These are phyloP conservation scores for Gastrophysa polygoni DNA, from an alignment of 2,888 invertebrate genomes.

Conservation along the genomic window DNA sequence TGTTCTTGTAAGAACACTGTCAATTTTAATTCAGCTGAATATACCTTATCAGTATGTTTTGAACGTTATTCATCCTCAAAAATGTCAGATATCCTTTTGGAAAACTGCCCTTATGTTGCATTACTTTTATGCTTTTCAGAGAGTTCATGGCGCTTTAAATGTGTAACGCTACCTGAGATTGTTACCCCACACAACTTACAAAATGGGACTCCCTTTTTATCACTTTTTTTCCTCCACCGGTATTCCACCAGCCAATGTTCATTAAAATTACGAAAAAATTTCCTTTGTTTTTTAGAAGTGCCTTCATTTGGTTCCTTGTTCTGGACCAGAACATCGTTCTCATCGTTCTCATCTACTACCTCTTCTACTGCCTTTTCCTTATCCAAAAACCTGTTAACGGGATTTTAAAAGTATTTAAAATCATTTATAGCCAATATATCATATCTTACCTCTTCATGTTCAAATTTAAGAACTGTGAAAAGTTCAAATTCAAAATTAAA, in stretches of 20 bases:
- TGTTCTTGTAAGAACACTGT: not conserved
- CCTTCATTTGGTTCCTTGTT: constrained; percentile 1
- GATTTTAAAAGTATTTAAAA: no score
- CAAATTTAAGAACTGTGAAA: no score
- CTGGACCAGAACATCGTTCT: not conserved
- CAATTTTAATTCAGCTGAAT: constrained; percentile 8
- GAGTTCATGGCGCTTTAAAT: not conserved
- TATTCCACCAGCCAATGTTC: constrained; percentile 4
- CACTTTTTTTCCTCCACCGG: not conserved
- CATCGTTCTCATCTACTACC: constrained; percentile 6
- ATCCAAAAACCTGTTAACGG: no score
- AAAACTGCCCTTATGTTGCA: constrained; percentile 1
- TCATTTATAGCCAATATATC: no score
- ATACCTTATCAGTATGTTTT: constrained; percentile 1
- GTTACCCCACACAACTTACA: constrained; percentile 3
- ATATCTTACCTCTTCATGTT: no score
- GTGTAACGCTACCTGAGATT: not conserved
- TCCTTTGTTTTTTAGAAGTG: constrained; percentile 3
- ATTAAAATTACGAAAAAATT: not conserved
- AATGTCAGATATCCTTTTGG: constrained; percentile 4
- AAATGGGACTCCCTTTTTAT: constrained; percentile 1
- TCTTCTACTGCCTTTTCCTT: not conserved
- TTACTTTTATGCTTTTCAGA: constrained; percentile 2
- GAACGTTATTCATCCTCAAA: constrained; percentile 1
- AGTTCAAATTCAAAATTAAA: no score